A percentile compares a stretch with the other conserved stretches of the same genome.
These are phyloP conservation scores for Romanogobio albipinnatus DNA, from an alignment of 2,113 vertebrate species.

Conservation along the genomic window DNA sequence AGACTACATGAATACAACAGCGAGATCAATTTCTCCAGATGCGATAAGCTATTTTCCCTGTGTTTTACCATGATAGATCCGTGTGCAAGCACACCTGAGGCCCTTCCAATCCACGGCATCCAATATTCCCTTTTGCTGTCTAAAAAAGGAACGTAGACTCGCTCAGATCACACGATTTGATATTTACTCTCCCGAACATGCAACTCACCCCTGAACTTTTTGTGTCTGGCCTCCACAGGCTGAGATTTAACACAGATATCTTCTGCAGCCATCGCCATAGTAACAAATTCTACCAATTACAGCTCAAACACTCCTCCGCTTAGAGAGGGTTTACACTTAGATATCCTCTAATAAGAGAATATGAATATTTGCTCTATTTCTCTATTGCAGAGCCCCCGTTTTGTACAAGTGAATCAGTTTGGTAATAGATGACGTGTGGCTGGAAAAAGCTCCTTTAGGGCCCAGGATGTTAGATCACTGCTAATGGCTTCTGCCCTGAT, in stretches of 20 bases:
- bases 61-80: slow-evolving; percentile 29
- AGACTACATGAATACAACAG: neutral
- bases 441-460: slow-evolving; percentile 17
- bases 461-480: slow-evolving; percentile 47
- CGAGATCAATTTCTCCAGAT: slow-evolving; percentile 6
- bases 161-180: neutral
- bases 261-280: slow-evolving; percentile 40
- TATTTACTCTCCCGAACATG: neutral
- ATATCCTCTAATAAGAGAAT: slow-evolving; percentile 46
- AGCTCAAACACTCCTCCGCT: slow-evolving; percentile 18
- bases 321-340: slow-evolving; percentile 37
- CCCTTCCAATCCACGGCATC: neutral
- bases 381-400: neutral
- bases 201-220: neutral
- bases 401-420: slow-evolving; percentile 25
- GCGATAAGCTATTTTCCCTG: slow-evolving; percentile 11
- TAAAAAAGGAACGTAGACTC: neutral
- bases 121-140: neutral
- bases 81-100: slow-evolving; percentile 26
- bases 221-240: neutral
- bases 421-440: slow-evolving; percentile 44
- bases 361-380: slow-evolving; percentile 33
- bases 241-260: slow-evolving; percentile 26
- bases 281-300: slow-evolving; percentile 50
- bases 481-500: slow-evolving; percentile 57